A percentile compares a stretch with the other conserved stretches of the same genome.
Evolutionary conservation across 2,888 invertebrate species (phyloP).

Genomic region (Drosophila incognita): DNA sequence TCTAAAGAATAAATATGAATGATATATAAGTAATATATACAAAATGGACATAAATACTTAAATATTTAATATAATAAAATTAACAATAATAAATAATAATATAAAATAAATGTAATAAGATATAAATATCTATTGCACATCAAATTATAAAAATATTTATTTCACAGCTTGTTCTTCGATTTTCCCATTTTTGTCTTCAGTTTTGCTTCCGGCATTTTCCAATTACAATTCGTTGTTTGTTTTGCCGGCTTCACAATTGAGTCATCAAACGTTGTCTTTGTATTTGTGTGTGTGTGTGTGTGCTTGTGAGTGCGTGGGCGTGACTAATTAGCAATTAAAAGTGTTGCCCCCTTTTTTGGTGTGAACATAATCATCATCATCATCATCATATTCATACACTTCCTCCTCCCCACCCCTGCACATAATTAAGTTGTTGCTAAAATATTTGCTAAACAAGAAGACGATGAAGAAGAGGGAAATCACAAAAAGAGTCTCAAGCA

Average conservation of each 20-base stretch:
- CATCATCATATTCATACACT: not conserved
- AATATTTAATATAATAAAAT: too few relatives aligned
- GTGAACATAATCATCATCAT: constrained; percentile 50
- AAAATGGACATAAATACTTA: too few relatives aligned
- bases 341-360: constrained; percentile 47
- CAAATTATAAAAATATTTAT: not conserved
- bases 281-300: not conserved
- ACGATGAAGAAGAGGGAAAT: constrained; percentile 6
- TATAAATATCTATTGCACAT: not conserved
- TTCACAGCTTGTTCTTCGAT: not conserved
- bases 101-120: not conserved
- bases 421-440: constrained; percentile 27
- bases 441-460: constrained; percentile 42
- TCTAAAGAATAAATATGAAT: too few relatives aligned
- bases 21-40: too few relatives aligned
- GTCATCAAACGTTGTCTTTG: constrained; percentile 44
- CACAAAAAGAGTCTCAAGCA: constrained; percentile 13
- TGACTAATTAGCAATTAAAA: constrained; percentile 76
- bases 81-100: not conserved
- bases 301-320: constrained; percentile 49
- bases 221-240: constrained; percentile 52
- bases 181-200: constrained; percentile 5
- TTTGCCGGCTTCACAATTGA: constrained; percentile 56
- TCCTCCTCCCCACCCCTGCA: not conserved
- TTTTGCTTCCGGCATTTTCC: constrained; percentile 46